Evolutionary conservation across 2,888 invertebrate species (phyloP), one percentile per base, ranked within the genome.

Genomic region (Sarcophaga variegata): DNA sequence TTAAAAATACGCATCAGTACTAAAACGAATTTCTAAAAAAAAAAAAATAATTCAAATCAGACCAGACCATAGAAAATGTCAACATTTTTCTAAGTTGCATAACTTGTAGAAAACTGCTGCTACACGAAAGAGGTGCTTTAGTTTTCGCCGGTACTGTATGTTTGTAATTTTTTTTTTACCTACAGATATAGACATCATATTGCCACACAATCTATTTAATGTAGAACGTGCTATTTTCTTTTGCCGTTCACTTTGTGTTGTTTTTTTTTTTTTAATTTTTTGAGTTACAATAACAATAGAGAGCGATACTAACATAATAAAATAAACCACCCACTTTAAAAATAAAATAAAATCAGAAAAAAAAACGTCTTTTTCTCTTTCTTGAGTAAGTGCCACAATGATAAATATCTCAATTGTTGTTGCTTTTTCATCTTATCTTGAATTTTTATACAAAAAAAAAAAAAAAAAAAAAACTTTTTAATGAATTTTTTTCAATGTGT

Each of bases 291-390:
- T n/a, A 64, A 63, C 25, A 64, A 47, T 8, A 22, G 17, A 11
- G 10, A 45, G 8, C 37, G 62, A 66, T 64, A 22, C 37, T 4
- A n/a, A 27, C 59, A 59, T 59, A 79, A 79, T 84, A 70, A 75
- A 71, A 71, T 70, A 70, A 84, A 75, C 69, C 83, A 76, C 84
- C 84, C 84, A 80, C 84, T 80, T 84, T 59, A 75, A 70, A 71
- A 49, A 69, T 12, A 12, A 54, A 54, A 54, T 14, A 14, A 54
- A 17, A 14, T 54, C 54, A 14, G 12, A 54, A 54, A 54, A 54
- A 12, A 49, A 17, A 14, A 4, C 54, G 54, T 54, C 14, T 54
- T 54, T 54, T 54, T 54, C 54, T 54, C 54, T 60, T 17, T 77
- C 47, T 72, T 22, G 27, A 67, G 66, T 72, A 20, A 77, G 71